A percentile compares a stretch with the other conserved stretches of the same genome.
phyloP scores from a whole-genome alignment of 1,140 invertebrate genomes.

The Drosophila nannoptera region DNA sequence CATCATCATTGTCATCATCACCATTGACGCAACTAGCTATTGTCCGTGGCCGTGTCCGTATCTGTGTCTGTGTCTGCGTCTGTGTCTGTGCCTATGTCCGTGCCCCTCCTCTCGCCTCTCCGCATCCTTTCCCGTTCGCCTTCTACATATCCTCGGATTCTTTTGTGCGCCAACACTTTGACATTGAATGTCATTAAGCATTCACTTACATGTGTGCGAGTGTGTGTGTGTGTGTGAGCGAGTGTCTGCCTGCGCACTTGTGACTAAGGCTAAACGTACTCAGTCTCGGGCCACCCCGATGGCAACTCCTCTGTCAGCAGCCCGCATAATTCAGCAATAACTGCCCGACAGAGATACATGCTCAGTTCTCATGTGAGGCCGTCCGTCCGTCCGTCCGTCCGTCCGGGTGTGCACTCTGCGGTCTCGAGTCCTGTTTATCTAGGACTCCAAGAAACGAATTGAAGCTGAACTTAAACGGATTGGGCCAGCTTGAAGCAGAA shows the following conservation, averaged over 20 bases:
- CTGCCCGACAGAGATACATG: slow-evolving; percentile 33
- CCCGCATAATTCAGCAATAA: slow-evolving; percentile 51
- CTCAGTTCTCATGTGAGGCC: slow-evolving; percentile 1
- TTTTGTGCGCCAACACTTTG: slow-evolving; percentile 53
- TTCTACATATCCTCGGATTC: slow-evolving; percentile 40
- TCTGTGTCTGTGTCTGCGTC: slow-evolving; percentile 21
- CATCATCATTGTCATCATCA: slow-evolving; percentile 57
- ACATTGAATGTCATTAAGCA: slow-evolving; percentile 58
- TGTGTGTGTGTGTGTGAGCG: slow-evolving; percentile 16
- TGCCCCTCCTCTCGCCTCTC: background rate
- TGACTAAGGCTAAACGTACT: slow-evolving; percentile 39
- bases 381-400: background rate
- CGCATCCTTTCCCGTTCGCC: background rate
- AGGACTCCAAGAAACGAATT: background rate
- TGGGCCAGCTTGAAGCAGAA: background rate
- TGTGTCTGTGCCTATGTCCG: background rate
- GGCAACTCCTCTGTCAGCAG: slow-evolving; percentile 26
- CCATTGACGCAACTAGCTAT: slow-evolving; percentile 38
- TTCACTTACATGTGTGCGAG: slow-evolving; percentile 10
- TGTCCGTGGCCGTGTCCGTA: slow-evolving; percentile 20
- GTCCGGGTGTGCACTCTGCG: slow-evolving; percentile 31
- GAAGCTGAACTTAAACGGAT: background rate
- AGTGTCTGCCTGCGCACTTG: slow-evolving; percentile 24
- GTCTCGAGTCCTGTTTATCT: slow-evolving; percentile 34
- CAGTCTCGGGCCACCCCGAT: slow-evolving; percentile 16